A percentile compares a stretch with the other conserved stretches of the same genome.
These are phyloP conservation scores for Bruchidius siliquastri DNA, from an alignment of 2,888 invertebrate genomes.

Conservation along the genomic window DNA sequence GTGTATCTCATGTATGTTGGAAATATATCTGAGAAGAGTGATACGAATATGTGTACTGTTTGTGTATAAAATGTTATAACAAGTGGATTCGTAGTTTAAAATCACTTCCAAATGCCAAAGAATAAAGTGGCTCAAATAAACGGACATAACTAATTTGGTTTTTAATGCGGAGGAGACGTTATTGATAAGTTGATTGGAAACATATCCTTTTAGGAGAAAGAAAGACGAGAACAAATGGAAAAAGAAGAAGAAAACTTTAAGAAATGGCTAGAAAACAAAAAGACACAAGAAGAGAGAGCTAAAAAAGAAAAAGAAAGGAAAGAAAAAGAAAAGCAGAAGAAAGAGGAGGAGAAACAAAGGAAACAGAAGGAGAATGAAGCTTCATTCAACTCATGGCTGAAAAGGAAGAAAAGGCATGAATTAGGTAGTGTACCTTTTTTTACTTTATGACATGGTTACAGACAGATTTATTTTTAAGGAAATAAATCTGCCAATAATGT, in stretches of 20 bases:
- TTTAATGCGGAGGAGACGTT: too few species aligned
- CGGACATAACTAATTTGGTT: too few species aligned
- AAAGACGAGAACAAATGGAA: conserved; percentile 40
- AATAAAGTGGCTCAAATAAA: too few species aligned
- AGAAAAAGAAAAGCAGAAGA: conserved; percentile 38
- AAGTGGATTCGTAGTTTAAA: too few species aligned
- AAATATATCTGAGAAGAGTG: too few species aligned
- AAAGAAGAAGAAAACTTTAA: conserved; percentile 46
- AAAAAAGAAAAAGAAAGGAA: conserved; percentile 46
- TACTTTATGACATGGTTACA: too few species aligned
- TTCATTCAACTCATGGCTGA: conserved; percentile 50
- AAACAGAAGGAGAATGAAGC: conserved; percentile 35
- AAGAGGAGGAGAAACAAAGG: conserved; percentile 39
- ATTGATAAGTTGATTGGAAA: neutral
- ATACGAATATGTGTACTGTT: too few species aligned
- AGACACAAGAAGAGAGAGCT: conserved; percentile 35
- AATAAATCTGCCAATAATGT: too few species aligned
- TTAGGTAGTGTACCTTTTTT: conserved; percentile 48
- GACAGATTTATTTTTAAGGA: too few species aligned
- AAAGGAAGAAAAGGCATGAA: conserved; percentile 55
- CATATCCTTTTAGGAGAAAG: conserved; percentile 25
- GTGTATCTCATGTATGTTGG: too few species aligned
- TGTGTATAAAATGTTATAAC: too few species aligned
- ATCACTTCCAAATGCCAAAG: too few species aligned
- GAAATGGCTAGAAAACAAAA: conserved; percentile 50